A percentile compares a stretch with the other conserved stretches of the same genome.
phyloP scores from a whole-genome alignment of 2,113 vertebrate genomes.

The Anguilla japonica region DNA sequence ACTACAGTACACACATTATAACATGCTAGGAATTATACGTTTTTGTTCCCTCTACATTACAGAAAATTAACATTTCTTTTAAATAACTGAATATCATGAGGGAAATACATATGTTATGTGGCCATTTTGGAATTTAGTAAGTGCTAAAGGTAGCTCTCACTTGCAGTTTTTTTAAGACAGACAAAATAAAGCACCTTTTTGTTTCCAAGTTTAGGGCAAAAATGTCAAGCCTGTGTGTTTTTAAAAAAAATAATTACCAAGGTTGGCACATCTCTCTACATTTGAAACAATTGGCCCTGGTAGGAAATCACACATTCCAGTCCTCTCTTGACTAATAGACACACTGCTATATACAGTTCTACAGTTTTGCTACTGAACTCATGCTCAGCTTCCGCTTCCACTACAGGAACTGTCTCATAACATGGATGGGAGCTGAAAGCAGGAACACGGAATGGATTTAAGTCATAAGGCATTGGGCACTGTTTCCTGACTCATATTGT shows the following conservation, averaged over 20 bases:
- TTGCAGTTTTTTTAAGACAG: slow-evolving; percentile 23
- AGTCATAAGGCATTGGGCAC: slow-evolving; percentile 67
- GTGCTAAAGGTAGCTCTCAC: slow-evolving; percentile 17
- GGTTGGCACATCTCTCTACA: slow-evolving; percentile 40
- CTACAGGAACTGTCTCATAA: slow-evolving; percentile 18
- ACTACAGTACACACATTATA: slow-evolving; percentile 51
- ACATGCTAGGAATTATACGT: slow-evolving; percentile 41
- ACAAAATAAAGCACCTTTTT: slow-evolving; percentile 29
- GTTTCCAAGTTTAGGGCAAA: slow-evolving; percentile 27
- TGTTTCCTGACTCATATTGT: slow-evolving; percentile 49
- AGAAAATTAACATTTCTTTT: slow-evolving; percentile 33
- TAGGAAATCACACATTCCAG: slow-evolving; percentile 19
- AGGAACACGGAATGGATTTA: slow-evolving; percentile 54
- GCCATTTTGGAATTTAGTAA: slow-evolving; percentile 19
- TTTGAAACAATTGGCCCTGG: slow-evolving; percentile 10
- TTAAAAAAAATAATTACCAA: background rate
- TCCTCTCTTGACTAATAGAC: slow-evolving; percentile 19
- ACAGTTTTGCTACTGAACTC: slow-evolving; percentile 25
- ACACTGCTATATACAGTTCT: background rate
- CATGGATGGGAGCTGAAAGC: slow-evolving; percentile 30
- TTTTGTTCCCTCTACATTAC: slow-evolving; percentile 21
- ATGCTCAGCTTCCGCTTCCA: slow-evolving; percentile 24
- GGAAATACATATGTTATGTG: slow-evolving; percentile 33
- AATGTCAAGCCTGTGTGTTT: slow-evolving; percentile 4
- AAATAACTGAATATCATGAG: slow-evolving; percentile 30